Base-by-base conservation (phyloP, 2,113 vertebrate species). In the Fukomys damarensis region DNA sequence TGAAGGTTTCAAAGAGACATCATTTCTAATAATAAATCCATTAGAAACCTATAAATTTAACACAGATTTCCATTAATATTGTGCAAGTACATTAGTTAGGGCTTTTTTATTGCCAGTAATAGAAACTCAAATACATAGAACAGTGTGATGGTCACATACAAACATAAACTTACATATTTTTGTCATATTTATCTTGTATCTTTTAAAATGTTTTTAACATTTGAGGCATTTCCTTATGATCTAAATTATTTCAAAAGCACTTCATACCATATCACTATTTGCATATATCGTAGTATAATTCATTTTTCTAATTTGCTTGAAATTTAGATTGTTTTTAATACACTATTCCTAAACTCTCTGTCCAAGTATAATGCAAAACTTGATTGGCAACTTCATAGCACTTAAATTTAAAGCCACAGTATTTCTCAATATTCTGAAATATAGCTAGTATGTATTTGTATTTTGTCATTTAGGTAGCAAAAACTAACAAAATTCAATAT, bases 401-500 rank as follows among this genome's bases (percentile, higher is more conserved):
- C 7, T 56, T 66, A 76, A 87, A 72, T 43, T 87, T 86, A 74
- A 94, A 91, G 13, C 3, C 41, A 85, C 5, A 28, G 28, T 16
- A 19, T 79, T 93, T 86, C 72, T 88, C 9, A 52, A 85, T 74
- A n/a, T 46, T 88, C 52, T 68, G 26, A 93, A 83, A 61, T n/a
- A n/a, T 68, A 46, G 32, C 10, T 68, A n/a, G 92, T 54, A 59
- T 81, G 3, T 56, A 58, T 43, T 32, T 70, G 12, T 26, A 52
- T 74, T 38, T 65, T 24, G 22, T 66, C 61, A 58, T 35, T 66
- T 41, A 84, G 16, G 26, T 19, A 79, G 52, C 38, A 87, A 1
- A 11, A 56, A 17, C 89, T 93, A 87, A 95, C 52, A 68, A 95
- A 88, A 82, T 65, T 56, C 3, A 93, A 10, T 65, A 35, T 79